These are phyloP conservation scores for Danionella cerebrum DNA, from an alignment of 2,113 vertebrate species.

Conservation along the genomic window DNA sequence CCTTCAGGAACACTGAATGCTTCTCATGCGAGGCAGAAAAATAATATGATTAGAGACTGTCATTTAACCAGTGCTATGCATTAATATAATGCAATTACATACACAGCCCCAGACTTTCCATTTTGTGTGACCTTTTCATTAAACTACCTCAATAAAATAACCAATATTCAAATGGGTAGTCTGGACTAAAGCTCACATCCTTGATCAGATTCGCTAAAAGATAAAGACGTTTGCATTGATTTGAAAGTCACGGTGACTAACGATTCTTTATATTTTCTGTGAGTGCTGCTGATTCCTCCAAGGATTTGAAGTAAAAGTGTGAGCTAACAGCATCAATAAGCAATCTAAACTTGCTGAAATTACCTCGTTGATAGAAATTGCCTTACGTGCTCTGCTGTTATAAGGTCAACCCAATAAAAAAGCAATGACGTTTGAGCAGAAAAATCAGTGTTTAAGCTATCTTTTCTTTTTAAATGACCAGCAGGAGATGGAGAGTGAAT, in stretches of 20 bases:
- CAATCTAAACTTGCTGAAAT: conserved; percentile 1
- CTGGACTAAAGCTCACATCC: neutral
- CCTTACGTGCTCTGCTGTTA: conserved; percentile 1
- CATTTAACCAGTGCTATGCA: too few relatives aligned
- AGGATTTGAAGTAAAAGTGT: neutral
- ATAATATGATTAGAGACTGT: too few relatives aligned
- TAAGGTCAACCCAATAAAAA: conserved; percentile 16
- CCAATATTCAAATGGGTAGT: neutral
- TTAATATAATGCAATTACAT: too few relatives aligned
- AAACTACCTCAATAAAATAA: neutral
- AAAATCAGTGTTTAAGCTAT: conserved; percentile 10
- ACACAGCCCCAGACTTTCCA: too few relatives aligned
- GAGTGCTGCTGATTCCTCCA: neutral
- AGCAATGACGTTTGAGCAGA: conserved; percentile 13
- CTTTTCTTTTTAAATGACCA: neutral
- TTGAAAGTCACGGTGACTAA: neutral
- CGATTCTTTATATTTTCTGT: neutral
- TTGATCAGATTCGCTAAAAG: neutral
- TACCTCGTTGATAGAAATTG: conserved; percentile 3
- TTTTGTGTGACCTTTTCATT: neutral
- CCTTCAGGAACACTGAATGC: too few relatives aligned
- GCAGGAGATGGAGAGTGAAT: neutral
- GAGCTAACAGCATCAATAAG: conserved; percentile 3
- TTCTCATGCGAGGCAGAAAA: too few relatives aligned
- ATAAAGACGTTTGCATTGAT: neutral